A percentile compares a stretch with the other conserved stretches of the same genome.
These are phyloP conservation scores for Galbula dea DNA, from an alignment of 2,113 vertebrate genomes.

Conservation along the genomic window DNA sequence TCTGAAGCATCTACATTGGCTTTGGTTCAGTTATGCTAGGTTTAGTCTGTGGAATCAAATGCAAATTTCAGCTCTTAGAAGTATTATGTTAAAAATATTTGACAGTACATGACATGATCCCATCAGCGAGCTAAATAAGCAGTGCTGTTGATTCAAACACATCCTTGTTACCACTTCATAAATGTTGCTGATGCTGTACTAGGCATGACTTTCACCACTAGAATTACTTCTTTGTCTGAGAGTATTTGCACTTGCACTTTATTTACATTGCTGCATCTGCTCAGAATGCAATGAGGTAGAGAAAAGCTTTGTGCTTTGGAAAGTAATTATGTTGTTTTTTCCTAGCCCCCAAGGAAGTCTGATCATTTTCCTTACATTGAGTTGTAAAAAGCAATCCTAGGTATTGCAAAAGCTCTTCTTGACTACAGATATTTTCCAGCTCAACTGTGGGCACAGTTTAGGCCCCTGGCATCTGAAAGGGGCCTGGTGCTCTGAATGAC, in stretches of 20 bases:
- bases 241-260: background rate
- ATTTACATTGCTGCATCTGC: background rate
- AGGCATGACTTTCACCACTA: background rate
- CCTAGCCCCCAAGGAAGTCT: background rate
- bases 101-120: background rate
- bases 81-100: background rate
- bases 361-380: background rate
- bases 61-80: background rate
- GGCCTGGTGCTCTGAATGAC: background rate
- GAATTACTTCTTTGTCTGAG: background rate
- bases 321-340: background rate
- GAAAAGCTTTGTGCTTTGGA: background rate
- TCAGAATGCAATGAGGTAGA: background rate
- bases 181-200: background rate
- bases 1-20: background rate
- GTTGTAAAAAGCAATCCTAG: background rate
- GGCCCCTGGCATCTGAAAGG: background rate
- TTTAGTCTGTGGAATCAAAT: background rate
- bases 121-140: background rate
- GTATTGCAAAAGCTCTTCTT: background rate
- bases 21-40: slow-evolving; percentile 3
- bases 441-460: background rate
- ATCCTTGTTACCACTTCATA: background rate
- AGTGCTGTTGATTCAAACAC: background rate
- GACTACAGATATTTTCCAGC: background rate